A percentile compares a stretch with the other conserved stretches of the same genome.
These are phyloP conservation scores for Hemistola chrysoprasaria DNA, from an alignment of 2,888 invertebrate genomes.

Conservation along the genomic window DNA sequence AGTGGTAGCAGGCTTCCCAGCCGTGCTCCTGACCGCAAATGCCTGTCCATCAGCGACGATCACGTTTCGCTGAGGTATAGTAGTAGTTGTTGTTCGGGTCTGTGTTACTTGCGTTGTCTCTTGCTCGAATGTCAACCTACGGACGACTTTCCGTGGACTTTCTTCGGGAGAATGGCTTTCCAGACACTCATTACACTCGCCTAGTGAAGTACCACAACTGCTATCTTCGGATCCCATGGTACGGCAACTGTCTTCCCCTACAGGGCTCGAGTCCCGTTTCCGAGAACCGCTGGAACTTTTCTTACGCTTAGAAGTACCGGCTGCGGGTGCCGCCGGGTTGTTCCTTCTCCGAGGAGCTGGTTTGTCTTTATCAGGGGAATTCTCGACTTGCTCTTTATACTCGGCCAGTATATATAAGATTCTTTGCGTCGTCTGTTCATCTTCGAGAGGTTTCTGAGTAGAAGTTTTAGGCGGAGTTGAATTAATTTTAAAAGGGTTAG, in stretches of 20 bases:
- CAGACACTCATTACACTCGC: constrained; percentile 74
- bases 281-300: constrained; percentile 85
- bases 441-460: constrained; percentile 88
- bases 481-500: constrained; percentile 81
- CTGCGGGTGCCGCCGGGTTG: constrained; percentile 84
- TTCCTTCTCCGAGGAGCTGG: constrained; percentile 89
- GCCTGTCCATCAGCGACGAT: constrained; percentile 85
- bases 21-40: constrained; percentile 82
- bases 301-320: constrained; percentile 86
- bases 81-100: constrained; percentile 42
- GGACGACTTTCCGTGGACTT: constrained; percentile 70
- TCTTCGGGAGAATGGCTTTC: constrained; percentile 83
- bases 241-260: constrained; percentile 84
- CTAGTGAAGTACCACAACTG: constrained; percentile 85
- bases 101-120: constrained; percentile 58
- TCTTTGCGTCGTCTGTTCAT: constrained; percentile 90
- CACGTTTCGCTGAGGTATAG: constrained; percentile 76
- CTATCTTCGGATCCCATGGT: constrained; percentile 90
- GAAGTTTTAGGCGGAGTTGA: constrained; percentile 78
- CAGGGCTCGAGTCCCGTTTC: constrained; percentile 82
- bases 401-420: constrained; percentile 90
- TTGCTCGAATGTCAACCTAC: constrained; percentile 71
- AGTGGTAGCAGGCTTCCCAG: constrained; percentile 84
- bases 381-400: constrained; percentile 90
- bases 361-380: constrained; percentile 91